phyloP scores from a whole-genome alignment of 2,797 vertebrate species.

The Acipenser transmontanus region DNA sequence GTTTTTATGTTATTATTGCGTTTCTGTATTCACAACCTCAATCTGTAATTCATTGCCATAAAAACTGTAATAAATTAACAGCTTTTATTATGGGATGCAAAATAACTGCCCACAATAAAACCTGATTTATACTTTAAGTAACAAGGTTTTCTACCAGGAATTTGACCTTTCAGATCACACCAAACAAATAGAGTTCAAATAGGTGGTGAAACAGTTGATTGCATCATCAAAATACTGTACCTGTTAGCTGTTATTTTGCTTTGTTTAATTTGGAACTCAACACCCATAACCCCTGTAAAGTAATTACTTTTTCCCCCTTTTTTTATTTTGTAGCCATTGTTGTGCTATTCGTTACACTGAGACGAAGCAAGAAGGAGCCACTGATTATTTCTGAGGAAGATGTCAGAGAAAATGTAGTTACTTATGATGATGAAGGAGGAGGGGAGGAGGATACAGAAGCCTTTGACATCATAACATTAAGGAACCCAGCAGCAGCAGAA shows the following conservation, averaged over 20 bases:
- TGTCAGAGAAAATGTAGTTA: constrained; percentile 90
- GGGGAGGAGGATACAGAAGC: constrained; percentile 97
- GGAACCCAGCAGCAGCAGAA: constrained; percentile 87
- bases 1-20: no score
- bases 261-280: not conserved
- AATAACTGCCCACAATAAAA: no score
- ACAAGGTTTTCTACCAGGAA: not conserved
- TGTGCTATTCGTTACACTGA: constrained; percentile 88
- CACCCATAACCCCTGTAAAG: not conserved
- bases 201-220: not conserved
- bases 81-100: no score
- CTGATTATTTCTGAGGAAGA: constrained; percentile 95
- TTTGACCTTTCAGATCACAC: not conserved
- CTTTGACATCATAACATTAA: constrained; percentile 89
- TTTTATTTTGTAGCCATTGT: constrained; percentile 74
- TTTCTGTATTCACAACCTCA: no score
- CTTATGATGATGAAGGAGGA: constrained; percentile 92
- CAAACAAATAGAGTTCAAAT: not conserved
- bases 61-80: no score
- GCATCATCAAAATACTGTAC: not conserved
- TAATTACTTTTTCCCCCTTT: not conserved
- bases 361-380: constrained; percentile 88
- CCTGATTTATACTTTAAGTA: not conserved
- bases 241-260: not conserved
- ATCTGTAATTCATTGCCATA: no score